Conservation (phyloP, 2,888 invertebrate species). For the Vanessa cardui region DNA sequence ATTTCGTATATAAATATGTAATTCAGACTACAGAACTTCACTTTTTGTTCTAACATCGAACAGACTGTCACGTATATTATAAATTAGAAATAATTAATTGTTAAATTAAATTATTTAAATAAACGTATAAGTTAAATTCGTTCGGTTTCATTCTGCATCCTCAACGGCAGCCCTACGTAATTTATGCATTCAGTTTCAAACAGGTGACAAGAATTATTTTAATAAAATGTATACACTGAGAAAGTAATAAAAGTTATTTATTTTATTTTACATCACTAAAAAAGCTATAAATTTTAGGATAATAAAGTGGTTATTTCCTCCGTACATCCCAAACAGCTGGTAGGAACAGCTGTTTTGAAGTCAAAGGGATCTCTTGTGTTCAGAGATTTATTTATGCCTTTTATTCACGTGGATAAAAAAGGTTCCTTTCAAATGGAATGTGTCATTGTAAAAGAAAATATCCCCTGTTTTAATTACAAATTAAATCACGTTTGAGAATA, state of each 20-base stretch:
- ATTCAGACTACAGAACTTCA: no score
- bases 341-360: conserved; percentile 22
- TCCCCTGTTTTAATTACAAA: conserved; percentile 1
- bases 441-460: neutral
- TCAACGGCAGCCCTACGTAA: no score
- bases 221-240: no score
- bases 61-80: no score
- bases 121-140: no score
- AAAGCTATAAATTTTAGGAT: neutral
- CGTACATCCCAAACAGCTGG: conserved; percentile 22
- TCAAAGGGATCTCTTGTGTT: conserved; percentile 25
- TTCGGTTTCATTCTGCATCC: no score
- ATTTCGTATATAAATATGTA: no score
- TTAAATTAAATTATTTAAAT: no score
- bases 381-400: conserved; percentile 27
- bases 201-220: no score
- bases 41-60: no score
- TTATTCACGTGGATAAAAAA: conserved; percentile 8
- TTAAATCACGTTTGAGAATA: conserved; percentile 1
- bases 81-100: no score
- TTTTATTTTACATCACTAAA: neutral
- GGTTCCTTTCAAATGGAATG: conserved; percentile 8
- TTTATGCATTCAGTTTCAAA: no score
- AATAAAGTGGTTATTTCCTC: conserved; percentile 17
- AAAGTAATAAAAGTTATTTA: neutral